Conservation (phyloP, 2,888 invertebrate species). For the Octodonta nipae region DNA sequence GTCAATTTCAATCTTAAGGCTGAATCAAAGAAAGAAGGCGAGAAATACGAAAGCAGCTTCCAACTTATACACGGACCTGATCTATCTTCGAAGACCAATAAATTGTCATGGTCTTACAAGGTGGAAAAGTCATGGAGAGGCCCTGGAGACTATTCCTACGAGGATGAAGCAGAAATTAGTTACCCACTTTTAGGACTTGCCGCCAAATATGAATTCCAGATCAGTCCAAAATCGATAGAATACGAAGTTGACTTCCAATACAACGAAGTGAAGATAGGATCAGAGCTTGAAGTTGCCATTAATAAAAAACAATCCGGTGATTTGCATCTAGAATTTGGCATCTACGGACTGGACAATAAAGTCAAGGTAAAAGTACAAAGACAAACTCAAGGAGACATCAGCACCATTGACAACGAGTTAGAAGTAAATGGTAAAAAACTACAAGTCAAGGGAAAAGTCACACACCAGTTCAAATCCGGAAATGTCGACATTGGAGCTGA, state of each 20-base stretch:
- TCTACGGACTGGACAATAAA: slow-evolving; percentile 38
- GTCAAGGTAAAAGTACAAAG: slow-evolving; percentile 44
- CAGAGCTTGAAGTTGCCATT: slow-evolving; percentile 36
- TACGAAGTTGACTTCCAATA: slow-evolving; percentile 45
- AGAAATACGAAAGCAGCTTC: slow-evolving; percentile 18
- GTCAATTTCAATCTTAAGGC: slow-evolving; percentile 48
- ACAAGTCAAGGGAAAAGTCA: slow-evolving; percentile 45
- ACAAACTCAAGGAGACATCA: slow-evolving; percentile 43
- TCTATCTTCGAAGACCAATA: slow-evolving; percentile 42
- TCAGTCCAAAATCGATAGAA: slow-evolving; percentile 43
- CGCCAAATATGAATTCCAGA: slow-evolving; percentile 42
- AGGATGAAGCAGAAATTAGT: slow-evolving; percentile 42
- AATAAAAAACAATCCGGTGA: slow-evolving; percentile 38
- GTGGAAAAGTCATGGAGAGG: slow-evolving; percentile 24
- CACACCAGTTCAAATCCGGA: slow-evolving; percentile 42
- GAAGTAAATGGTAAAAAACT: slow-evolving; percentile 48
- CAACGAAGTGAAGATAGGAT: slow-evolving; percentile 43
- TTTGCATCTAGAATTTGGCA: slow-evolving; percentile 44
- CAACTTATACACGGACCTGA: slow-evolving; percentile 50
- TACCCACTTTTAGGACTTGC: slow-evolving; percentile 42
- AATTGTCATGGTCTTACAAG: slow-evolving; percentile 35
- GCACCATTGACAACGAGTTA: slow-evolving; percentile 47
- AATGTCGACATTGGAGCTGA: slow-evolving; percentile 44
- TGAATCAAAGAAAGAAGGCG: slow-evolving; percentile 27
- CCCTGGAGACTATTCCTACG: slow-evolving; percentile 36